A percentile compares a stretch with the other conserved stretches of the same genome.
phyloP scores from a whole-genome alignment of 2,888 invertebrate species.

The Dugesia japonica region DNA sequence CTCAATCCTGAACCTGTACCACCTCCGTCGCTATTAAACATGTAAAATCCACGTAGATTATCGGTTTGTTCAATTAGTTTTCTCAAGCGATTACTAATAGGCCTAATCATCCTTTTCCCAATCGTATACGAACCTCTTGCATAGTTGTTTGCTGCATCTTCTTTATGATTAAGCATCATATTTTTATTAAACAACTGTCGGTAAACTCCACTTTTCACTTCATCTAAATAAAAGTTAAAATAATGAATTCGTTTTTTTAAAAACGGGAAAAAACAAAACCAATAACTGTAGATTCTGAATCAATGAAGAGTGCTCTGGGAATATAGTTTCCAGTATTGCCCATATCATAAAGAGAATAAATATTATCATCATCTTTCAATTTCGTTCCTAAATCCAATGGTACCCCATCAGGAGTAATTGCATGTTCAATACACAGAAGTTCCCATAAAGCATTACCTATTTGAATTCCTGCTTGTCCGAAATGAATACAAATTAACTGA shows the following conservation, averaged over 20 bases:
- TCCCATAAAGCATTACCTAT: slow-evolving; percentile 30
- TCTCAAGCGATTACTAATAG: slow-evolving; percentile 28
- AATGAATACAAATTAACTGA: slow-evolving; percentile 25
- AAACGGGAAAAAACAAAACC: too few relatives aligned
- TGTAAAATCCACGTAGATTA: slow-evolving; percentile 33
- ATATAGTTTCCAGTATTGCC: not conserved
- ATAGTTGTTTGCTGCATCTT: slow-evolving; percentile 30
- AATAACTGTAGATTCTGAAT: not conserved
- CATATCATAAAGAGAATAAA: slow-evolving; percentile 20
- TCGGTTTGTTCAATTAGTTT: slow-evolving; percentile 29
- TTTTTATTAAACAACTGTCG: slow-evolving; percentile 34
- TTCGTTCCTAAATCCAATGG: not conserved
- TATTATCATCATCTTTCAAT: not conserved
- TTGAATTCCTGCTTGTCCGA: slow-evolving; percentile 32
- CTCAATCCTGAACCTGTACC: slow-evolving; percentile 35
- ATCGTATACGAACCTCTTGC: not conserved
- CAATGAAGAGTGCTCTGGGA: not conserved
- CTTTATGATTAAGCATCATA: slow-evolving; percentile 32
- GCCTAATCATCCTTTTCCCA: slow-evolving; percentile 27
- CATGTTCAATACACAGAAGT: slow-evolving; percentile 30
- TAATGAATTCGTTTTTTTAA: too few relatives aligned
- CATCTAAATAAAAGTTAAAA: slow-evolving; percentile 32
- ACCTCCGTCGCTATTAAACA: slow-evolving; percentile 33
- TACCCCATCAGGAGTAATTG: slow-evolving; percentile 1
- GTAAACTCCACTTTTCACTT: slow-evolving; percentile 33